Evolutionary conservation across 2,113 vertebrate genomes (phyloP).

Genomic region (Myodes glareolus): DNA sequence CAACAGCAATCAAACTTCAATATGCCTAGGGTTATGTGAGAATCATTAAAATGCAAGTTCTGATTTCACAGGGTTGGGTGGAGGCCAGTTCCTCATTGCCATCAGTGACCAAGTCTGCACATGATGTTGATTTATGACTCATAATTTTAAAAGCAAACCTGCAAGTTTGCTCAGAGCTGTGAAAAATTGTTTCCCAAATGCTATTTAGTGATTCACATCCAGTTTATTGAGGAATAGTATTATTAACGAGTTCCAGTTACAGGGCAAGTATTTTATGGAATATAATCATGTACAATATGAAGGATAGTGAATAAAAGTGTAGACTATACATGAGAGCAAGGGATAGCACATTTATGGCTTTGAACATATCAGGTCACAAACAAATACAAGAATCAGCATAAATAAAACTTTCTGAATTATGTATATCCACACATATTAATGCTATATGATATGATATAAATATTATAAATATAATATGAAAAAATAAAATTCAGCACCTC

Average conservation of each 20-base stretch:
- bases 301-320: not conserved
- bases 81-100: not conserved
- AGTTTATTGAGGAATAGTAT: not conserved
- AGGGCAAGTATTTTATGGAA: not conserved
- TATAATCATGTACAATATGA: not conserved
- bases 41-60: not conserved
- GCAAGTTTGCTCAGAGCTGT: not conserved
- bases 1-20: not conserved
- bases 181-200: not conserved
- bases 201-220: not conserved
- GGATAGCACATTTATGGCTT: not conserved
- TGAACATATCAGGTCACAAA: not conserved
- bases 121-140: not conserved
- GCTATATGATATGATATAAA: not conserved
- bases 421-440: not conserved
- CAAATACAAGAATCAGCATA: not conserved
- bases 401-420: not conserved
- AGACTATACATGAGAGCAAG: not conserved
- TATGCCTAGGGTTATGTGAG: not conserved
- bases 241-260: not conserved
- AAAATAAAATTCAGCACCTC: not conserved
- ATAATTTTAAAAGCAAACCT: not conserved
- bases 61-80: not conserved
- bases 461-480: not conserved
- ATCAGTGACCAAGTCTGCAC: not conserved